Evolutionary conservation across 2,113 vertebrate genomes (phyloP).

Genomic region (Ranitomeya variabilis): DNA sequence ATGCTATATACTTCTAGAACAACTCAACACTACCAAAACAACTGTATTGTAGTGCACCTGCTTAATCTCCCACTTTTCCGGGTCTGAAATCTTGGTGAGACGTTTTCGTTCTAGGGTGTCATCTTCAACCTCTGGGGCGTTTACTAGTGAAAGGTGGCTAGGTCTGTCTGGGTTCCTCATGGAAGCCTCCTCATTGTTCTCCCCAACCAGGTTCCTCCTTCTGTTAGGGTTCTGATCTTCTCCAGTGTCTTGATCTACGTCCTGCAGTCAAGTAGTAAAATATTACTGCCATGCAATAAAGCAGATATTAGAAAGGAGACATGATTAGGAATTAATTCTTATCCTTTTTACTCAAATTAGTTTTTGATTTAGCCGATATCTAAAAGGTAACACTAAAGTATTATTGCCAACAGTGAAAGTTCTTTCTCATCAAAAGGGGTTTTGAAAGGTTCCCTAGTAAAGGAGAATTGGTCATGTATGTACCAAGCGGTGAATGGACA

Average conservation of each 20-base stretch:
- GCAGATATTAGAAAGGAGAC: not conserved
- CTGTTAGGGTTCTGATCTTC: conserved; percentile 96
- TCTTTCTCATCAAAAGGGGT: too few species aligned
- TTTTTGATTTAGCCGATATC: too few species aligned
- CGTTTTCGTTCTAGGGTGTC: conserved; percentile 93
- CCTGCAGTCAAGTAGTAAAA: conserved; percentile 70
- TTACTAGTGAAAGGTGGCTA: conserved; percentile 89
- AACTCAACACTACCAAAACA: too few species aligned
- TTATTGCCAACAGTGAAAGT: too few species aligned
- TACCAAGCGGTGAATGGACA: too few species aligned
- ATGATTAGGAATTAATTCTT: too few species aligned
- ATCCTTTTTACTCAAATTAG: too few species aligned
- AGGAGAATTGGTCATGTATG: too few species aligned
- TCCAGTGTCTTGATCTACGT: conserved; percentile 95
- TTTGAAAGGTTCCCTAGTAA: too few species aligned
- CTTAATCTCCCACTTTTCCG: conserved; percentile 98
- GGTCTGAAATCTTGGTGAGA: conserved; percentile 96
- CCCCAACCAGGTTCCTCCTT: conserved; percentile 85
- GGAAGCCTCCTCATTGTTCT: conserved; percentile 82
- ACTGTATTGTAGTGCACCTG: conserved; percentile 70
- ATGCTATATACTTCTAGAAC: too few species aligned
- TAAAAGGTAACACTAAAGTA: too few species aligned
- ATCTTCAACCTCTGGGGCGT: conserved; percentile 89
- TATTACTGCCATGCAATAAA: not conserved
- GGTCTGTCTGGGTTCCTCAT: conserved; percentile 96